Percentiles rank a stretch among this genome's conserved stretches.
Evolutionary conservation across 2,888 invertebrate genomes (phyloP).

Genomic region (Aromia moschata): DNA sequence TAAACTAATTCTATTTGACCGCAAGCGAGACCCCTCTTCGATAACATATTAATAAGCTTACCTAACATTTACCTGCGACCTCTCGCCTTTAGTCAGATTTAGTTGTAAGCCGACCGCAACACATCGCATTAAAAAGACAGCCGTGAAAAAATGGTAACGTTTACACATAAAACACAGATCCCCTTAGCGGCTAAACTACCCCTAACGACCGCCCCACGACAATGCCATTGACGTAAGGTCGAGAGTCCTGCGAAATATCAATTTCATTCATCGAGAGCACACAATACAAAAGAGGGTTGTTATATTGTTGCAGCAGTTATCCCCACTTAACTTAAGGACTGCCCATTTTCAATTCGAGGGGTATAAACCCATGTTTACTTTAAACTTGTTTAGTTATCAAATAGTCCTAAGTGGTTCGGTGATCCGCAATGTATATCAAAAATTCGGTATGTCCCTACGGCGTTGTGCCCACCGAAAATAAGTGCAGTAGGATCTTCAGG

Average conservation of each 20-base stretch:
- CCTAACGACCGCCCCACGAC: constrained; percentile 41
- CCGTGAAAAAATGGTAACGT: constrained; percentile 60
- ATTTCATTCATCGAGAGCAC: constrained; percentile 59
- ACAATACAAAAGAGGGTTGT: constrained; percentile 59
- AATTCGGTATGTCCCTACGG: constrained; percentile 35
- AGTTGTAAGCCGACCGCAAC: constrained; percentile 56
- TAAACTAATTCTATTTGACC: too few relatives aligned
- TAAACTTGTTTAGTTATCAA: constrained; percentile 57
- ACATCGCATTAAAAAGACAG: constrained; percentile 56
- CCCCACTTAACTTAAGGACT: constrained; percentile 59
- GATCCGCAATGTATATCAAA: constrained; percentile 40
- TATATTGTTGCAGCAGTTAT: constrained; percentile 59
- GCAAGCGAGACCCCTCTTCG: too few relatives aligned
- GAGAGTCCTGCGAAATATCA: constrained; percentile 56
- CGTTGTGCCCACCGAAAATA: constrained; percentile 38
- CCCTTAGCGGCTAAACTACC: constrained; percentile 44
- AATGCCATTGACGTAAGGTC: constrained; percentile 48
- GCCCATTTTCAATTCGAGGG: constrained; percentile 52
- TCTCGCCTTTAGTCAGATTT: constrained; percentile 28
- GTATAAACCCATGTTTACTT: constrained; percentile 57
- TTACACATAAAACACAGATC: constrained; percentile 51
- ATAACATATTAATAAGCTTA: not conserved
- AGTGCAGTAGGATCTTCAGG: constrained; percentile 50
- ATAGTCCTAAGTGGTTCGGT: constrained; percentile 32
- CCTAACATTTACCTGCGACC: constrained; percentile 18